These are phyloP conservation scores for Clanis bilineata DNA, from an alignment of 2,888 invertebrate species.

Conservation along the genomic window DNA sequence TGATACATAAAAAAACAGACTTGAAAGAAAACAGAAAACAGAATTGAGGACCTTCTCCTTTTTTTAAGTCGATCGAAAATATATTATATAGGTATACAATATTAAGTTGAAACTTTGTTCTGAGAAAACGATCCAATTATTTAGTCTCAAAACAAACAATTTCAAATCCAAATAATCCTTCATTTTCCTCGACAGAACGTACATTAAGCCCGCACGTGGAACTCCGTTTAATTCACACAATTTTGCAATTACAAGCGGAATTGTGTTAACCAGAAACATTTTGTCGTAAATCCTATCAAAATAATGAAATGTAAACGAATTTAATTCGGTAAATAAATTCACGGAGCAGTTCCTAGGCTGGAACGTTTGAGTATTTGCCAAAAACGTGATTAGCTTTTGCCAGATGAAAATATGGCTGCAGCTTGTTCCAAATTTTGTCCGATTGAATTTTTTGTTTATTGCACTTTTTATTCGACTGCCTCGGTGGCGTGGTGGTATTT, in stretches of 20 bases:
- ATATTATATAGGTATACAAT: too few relatives aligned
- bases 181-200: neutral
- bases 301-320: conserved; percentile 20
- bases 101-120: too few relatives aligned
- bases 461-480: neutral
- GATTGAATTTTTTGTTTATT: conserved; percentile 17
- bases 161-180: neutral
- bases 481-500: too few relatives aligned
- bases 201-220: neutral
- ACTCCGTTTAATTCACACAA: neutral
- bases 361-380: conserved; percentile 42
- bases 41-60: too few relatives aligned
- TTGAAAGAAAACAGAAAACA: too few relatives aligned
- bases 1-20: too few relatives aligned
- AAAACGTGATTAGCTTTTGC: conserved; percentile 39
- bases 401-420: conserved; percentile 25
- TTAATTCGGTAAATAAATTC: conserved; percentile 16
- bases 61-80: too few relatives aligned
- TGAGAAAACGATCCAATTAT: too few relatives aligned
- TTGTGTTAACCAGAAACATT: conserved; percentile 20
- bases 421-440: conserved; percentile 10
- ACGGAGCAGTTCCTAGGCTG: conserved; percentile 4
- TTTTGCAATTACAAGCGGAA: neutral
- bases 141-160: too few relatives aligned
- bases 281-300: conserved; percentile 19